A percentile compares a stretch with the other conserved stretches of the same genome.
These are phyloP conservation scores for Laupala kohalensis DNA, from an alignment of 1,140 invertebrate species.

Conservation along the genomic window DNA sequence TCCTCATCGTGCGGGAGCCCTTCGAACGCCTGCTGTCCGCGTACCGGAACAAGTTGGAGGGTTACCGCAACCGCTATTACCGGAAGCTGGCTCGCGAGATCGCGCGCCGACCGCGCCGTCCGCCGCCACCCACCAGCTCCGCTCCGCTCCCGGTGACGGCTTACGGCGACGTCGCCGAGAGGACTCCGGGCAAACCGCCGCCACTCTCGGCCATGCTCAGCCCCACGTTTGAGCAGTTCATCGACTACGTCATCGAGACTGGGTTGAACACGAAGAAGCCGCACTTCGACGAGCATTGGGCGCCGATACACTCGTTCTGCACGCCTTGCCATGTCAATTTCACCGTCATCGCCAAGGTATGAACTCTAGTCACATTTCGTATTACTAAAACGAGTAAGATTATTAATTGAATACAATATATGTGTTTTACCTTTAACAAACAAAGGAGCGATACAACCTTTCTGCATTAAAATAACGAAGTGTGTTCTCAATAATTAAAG, in stretches of 20 bases:
- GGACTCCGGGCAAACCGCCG: neutral
- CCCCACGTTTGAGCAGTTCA: constrained; percentile 13
- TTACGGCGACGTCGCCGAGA: neutral
- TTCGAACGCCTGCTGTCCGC: constrained; percentile 36
- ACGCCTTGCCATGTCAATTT: constrained; percentile 35
- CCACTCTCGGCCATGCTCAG: neutral
- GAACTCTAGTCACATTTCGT: too few species aligned
- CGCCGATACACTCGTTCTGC: constrained; percentile 32
- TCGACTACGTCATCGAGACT: constrained; percentile 11
- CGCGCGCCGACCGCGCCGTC: constrained; percentile 11
- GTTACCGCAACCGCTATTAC: constrained; percentile 22
- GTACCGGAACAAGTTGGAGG: constrained; percentile 34
- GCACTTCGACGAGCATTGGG: constrained; percentile 38
- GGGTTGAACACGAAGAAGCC: neutral
- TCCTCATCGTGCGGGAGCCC: constrained; percentile 36
- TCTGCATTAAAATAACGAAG: too few species aligned
- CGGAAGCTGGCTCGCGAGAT: constrained; percentile 19
- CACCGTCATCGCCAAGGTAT: constrained; percentile 31
- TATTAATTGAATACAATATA: too few species aligned
- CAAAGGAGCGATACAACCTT: too few species aligned
- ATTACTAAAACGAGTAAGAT: too few species aligned
- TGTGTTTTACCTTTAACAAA: too few species aligned
- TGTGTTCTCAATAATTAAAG: too few species aligned
- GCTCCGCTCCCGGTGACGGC: neutral
- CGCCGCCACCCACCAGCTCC: neutral